A percentile compares a stretch with the other conserved stretches of the same genome.
These are phyloP conservation scores for Carabus problematicus DNA, from an alignment of 2,888 invertebrate species.

Conservation along the genomic window DNA sequence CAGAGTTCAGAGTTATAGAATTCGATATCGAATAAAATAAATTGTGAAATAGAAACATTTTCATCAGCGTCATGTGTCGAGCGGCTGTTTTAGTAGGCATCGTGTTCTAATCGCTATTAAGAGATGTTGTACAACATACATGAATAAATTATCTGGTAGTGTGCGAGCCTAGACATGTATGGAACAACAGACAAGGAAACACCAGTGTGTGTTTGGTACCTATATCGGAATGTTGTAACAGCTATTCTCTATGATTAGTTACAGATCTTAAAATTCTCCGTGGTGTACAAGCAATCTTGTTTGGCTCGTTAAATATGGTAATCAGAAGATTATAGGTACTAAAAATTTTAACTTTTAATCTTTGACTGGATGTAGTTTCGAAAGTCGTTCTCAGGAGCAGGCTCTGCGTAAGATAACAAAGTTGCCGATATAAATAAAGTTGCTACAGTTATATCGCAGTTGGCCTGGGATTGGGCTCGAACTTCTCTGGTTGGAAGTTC, in stretches of 20 bases:
- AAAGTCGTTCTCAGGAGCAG: constrained; percentile 13
- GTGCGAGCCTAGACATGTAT: constrained; percentile 16
- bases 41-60: constrained; percentile 3
- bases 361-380: constrained; percentile 27
- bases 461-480: neutral
- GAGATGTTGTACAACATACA: constrained; percentile 39
- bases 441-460: constrained; percentile 30
- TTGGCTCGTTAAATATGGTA: constrained; percentile 44
- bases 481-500: constrained; percentile 8
- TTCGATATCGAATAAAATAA: constrained; percentile 9
- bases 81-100: constrained; percentile 11
- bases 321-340: constrained; percentile 42
- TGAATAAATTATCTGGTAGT: constrained; percentile 35
- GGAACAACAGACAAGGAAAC: neutral
- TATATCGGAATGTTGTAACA: constrained; percentile 35
- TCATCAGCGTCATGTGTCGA: constrained; percentile 5
- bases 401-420: constrained; percentile 23
- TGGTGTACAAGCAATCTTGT: constrained; percentile 22
- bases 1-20: neutral
- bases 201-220: neutral
- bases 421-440: constrained; percentile 34
- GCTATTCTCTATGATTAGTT: constrained; percentile 41
- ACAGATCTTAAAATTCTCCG: constrained; percentile 28
- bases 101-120: constrained; percentile 32
- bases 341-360: constrained; percentile 39